A percentile compares a stretch with the other conserved stretches of the same genome.
Evolutionary conservation across 2,113 vertebrate genomes (phyloP).

Genomic region (Columba janthina): DNA sequence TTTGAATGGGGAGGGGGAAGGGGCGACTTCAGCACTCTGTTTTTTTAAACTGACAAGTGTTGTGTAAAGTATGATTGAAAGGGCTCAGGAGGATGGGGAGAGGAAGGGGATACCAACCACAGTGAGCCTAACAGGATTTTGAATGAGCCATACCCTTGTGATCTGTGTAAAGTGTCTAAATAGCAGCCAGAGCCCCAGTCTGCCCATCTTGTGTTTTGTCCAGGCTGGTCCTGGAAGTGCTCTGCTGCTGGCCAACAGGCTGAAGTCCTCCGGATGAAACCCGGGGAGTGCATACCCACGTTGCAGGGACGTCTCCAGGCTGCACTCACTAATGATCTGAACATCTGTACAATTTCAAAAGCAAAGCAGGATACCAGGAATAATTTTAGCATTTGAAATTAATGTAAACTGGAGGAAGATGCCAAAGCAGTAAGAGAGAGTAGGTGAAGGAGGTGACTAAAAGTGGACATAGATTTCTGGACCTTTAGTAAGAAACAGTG

Average conservation of each 20-base stretch:
- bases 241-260: background rate
- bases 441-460: background rate
- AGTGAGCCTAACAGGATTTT: background rate
- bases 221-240: background rate
- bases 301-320: background rate
- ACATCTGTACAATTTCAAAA: background rate
- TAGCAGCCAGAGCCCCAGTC: background rate
- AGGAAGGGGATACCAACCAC: background rate
- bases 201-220: background rate
- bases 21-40: background rate
- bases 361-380: background rate
- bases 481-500: background rate
- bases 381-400: background rate
- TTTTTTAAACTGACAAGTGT: background rate
- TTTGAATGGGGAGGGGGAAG: background rate
- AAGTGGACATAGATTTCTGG: background rate
- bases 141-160: background rate
- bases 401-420: background rate
- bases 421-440: background rate
- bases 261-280: background rate
- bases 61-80: background rate
- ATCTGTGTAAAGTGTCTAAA: background rate
- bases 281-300: rapidly evolving
- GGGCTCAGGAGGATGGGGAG: background rate
- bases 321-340: background rate